Conservation (phyloP, 2,113 vertebrate genomes). For the Mastomys coucha region DNA sequence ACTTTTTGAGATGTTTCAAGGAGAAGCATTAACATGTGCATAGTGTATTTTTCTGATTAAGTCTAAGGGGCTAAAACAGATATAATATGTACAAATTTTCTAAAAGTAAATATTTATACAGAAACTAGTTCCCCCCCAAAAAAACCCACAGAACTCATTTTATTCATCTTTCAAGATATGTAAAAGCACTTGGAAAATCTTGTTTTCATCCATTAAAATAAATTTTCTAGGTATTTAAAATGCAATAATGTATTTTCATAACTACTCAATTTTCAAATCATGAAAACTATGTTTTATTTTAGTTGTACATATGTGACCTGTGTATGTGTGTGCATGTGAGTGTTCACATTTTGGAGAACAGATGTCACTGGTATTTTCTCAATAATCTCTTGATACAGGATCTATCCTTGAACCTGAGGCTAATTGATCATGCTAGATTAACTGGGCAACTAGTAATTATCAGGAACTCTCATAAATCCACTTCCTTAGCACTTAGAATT, state of each 20-base stretch:
- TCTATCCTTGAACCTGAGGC: no score
- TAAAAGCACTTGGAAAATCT: neutral
- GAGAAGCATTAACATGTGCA: neutral
- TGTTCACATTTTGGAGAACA: no score
- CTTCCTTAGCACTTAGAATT: neutral
- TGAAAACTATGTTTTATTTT: neutral
- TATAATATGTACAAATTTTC: neutral
- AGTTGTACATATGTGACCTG: neutral
- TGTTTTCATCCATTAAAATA: neutral
- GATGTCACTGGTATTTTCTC: neutral
- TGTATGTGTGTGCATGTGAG: no score
- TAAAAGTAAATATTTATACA: neutral
- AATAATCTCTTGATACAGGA: neutral
- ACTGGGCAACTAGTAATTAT: neutral
- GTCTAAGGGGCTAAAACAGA: neutral
- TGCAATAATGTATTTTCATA: neutral
- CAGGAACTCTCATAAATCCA: neutral
- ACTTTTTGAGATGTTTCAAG: neutral
- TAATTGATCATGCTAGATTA: neutral
- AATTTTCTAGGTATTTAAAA: neutral
- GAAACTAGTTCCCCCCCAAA: rapidly evolving
- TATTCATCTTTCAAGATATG: neutral
- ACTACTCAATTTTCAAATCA: neutral
- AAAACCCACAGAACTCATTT: neutral
- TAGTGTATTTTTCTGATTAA: slow-evolving; percentile 38